Percentiles rank a stretch among this genome's conserved stretches.
Conservation (phyloP, 2,797 vertebrate genomes). For the Catostomus latipinnis region DNA sequence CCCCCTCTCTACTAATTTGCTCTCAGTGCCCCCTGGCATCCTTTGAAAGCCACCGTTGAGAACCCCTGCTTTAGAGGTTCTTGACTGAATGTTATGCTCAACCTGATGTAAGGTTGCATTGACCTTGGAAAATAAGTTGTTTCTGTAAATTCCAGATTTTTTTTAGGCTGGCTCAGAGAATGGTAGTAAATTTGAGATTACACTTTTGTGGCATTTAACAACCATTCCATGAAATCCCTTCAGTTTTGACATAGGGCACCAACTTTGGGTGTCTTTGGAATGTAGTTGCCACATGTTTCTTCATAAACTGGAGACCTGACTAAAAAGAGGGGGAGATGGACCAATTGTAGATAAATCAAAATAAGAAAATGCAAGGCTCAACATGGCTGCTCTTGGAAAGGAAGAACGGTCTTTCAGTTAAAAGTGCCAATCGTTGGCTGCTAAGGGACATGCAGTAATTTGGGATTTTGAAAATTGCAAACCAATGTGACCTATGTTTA, state of each 20-base stretch:
- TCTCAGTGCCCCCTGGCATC: too few species aligned
- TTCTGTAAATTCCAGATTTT: background rate
- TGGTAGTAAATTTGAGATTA: background rate
- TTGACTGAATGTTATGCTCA: background rate
- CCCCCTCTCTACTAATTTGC: too few species aligned
- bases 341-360: background rate
- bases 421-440: too few species aligned
- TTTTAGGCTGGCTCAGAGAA: background rate
- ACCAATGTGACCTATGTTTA: too few species aligned
- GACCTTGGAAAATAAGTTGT: conserved; percentile 3
- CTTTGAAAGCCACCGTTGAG: too few species aligned
- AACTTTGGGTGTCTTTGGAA: background rate
- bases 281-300: background rate
- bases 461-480: too few species aligned
- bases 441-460: too few species aligned
- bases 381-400: background rate
- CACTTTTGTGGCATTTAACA: background rate
- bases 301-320: background rate
- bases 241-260: background rate
- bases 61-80: background rate
- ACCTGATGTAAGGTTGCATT: background rate
- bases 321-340: background rate
- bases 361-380: background rate
- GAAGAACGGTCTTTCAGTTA: background rate
- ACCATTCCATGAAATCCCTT: background rate